A percentile compares a stretch with the other conserved stretches of the same genome.
Evolutionary conservation across 2,797 vertebrate genomes (phyloP).

Genomic region (Amniataba percoides): DNA sequence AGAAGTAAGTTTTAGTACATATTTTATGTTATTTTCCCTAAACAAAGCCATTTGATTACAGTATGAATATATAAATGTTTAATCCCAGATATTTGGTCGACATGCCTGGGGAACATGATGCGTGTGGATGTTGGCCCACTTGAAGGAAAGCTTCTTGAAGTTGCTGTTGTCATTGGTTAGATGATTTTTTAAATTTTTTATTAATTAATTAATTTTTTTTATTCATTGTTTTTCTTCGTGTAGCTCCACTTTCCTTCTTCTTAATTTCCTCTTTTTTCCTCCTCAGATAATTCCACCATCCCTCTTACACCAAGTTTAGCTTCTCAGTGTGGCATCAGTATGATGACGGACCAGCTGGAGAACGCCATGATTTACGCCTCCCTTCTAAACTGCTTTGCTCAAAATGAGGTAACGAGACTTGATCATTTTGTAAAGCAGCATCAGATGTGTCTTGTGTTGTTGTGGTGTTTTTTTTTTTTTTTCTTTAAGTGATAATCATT

Average conservation of each 20-base stretch:
- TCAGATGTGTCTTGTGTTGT: background rate
- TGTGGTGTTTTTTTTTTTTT: too few species aligned
- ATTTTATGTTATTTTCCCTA: too few species aligned
- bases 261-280: background rate
- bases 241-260: background rate
- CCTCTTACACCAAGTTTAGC: slow-evolving; percentile 70
- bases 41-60: background rate
- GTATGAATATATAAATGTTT: background rate
- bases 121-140: slow-evolving; percentile 68
- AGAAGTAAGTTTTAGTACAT: slow-evolving; percentile 43
- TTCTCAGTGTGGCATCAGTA: slow-evolving; percentile 83
- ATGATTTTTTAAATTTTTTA: background rate
- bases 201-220: too few species aligned
- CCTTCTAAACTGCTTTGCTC: slow-evolving; percentile 83
- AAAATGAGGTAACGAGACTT: slow-evolving; percentile 69
- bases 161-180: slow-evolving; percentile 70
- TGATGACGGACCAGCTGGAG: slow-evolving; percentile 61
- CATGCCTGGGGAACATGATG: slow-evolving; percentile 79
- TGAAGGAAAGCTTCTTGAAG: slow-evolving; percentile 66
- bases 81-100: slow-evolving; percentile 55
- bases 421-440: background rate
- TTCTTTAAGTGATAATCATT: background rate
- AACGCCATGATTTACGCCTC: slow-evolving; percentile 78
- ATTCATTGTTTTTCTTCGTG: accelerated
- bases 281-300: slow-evolving; percentile 69